Conservation (phyloP, 1,140 invertebrate species). For the Pseudomyrmex dendroicus region DNA sequence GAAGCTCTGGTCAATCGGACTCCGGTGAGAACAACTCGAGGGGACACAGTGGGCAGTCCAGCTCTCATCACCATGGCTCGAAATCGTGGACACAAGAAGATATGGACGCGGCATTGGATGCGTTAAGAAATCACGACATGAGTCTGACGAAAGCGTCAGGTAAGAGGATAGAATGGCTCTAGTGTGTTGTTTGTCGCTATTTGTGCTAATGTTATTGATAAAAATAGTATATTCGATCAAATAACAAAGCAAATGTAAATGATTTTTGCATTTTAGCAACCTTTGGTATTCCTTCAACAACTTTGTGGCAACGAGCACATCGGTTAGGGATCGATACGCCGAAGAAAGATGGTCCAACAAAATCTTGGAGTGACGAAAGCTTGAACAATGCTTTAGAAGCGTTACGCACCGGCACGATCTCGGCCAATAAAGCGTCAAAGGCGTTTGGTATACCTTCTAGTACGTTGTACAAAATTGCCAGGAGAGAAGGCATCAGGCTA, state of each 20-base stretch:
- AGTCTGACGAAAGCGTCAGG: slow-evolving; percentile 91
- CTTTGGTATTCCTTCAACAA: slow-evolving; percentile 95
- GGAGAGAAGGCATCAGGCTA: slow-evolving; percentile 93
- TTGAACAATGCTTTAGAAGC: slow-evolving; percentile 92
- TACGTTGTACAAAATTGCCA: slow-evolving; percentile 95
- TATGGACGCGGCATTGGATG: slow-evolving; percentile 94
- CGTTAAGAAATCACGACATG: slow-evolving; percentile 93
- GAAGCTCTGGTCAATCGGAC: slow-evolving; percentile 83
- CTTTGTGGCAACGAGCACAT: slow-evolving; percentile 95
- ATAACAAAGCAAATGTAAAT: slow-evolving; percentile 8
- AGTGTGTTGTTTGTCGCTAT: background rate
- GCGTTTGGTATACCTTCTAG: slow-evolving; percentile 96
- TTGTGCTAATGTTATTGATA: background rate
- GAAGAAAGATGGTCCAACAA: slow-evolving; percentile 94
- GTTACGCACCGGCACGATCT: slow-evolving; percentile 92
- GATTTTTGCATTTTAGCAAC: slow-evolving; percentile 87
- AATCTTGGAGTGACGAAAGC: slow-evolving; percentile 94
- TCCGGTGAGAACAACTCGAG: slow-evolving; percentile 83
- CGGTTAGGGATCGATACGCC: slow-evolving; percentile 94
- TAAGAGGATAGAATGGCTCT: slow-evolving; percentile 59
- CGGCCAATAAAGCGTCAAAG: slow-evolving; percentile 95
- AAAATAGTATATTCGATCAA: no score
- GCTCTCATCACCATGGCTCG: slow-evolving; percentile 85
- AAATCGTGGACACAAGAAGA: slow-evolving; percentile 95
- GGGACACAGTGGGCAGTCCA: slow-evolving; percentile 78